Conservation (phyloP, 2,113 vertebrate genomes). For the Microcebus tavaratra region DNA sequence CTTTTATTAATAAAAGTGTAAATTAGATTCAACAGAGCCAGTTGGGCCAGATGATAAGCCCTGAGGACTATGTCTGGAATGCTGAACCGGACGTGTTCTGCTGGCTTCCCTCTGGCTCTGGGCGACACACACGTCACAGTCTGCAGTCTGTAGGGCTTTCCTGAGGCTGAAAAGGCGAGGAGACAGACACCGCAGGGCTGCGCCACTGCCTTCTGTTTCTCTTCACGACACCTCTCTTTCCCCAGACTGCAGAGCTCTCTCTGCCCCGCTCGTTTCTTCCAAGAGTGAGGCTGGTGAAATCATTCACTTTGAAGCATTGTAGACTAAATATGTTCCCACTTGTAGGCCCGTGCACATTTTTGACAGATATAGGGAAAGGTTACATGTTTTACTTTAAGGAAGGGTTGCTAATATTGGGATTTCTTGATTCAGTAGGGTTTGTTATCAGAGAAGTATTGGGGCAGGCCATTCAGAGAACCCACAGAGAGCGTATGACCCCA, state of each 20-base stretch:
- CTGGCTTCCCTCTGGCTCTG: background rate
- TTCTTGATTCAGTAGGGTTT: background rate
- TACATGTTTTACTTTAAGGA: background rate
- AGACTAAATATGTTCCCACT: background rate
- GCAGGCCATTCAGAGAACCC: background rate
- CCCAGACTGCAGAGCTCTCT: no score
- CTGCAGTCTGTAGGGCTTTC: no score
- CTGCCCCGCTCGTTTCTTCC: background rate
- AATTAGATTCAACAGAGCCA: background rate
- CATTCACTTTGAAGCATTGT: background rate
- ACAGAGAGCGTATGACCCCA: background rate
- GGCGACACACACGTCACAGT: background rate
- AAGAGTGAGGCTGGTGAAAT: background rate
- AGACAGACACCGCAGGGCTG: accelerated
- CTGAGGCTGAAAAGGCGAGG: accelerated
- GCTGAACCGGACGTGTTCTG: background rate
- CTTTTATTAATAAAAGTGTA: constrained; percentile 21
- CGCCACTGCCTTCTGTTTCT: background rate
- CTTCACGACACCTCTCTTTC: background rate
- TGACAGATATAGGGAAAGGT: background rate
- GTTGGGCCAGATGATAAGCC: background rate
- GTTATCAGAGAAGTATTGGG: background rate
- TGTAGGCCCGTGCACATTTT: background rate
- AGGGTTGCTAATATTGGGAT: background rate
- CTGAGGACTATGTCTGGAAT: background rate